A percentile compares a stretch with the other conserved stretches of the same genome.
Conservation (phyloP, 2,888 invertebrate species). For the Sussaba pulchella region DNA sequence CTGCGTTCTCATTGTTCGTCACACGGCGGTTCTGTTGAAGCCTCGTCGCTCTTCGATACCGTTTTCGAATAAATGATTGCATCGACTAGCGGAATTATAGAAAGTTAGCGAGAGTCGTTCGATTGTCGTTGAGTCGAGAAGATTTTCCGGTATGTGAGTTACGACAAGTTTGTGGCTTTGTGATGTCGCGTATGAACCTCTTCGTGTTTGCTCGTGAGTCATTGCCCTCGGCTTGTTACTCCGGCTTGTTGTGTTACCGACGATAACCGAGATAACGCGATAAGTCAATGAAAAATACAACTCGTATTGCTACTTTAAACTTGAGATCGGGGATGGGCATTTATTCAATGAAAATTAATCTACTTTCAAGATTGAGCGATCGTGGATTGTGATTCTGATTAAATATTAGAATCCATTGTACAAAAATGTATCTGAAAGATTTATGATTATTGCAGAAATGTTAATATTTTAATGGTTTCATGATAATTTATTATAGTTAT, state of each 20-base stretch:
- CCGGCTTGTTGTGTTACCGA: constrained; percentile 1
- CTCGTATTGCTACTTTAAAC: neutral
- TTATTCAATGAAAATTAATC: no score
- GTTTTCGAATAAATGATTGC: constrained; percentile 45
- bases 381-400: no score
- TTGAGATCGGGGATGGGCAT: neutral
- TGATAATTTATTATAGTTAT: no score
- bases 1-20: constrained; percentile 64
- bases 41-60: constrained; percentile 38
- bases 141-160: constrained; percentile 20
- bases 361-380: no score
- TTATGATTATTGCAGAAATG: no score
- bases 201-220: constrained; percentile 41
- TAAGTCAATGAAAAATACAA: neutral
- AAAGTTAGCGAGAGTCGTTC: constrained; percentile 33
- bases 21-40: constrained; percentile 29
- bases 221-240: constrained; percentile 33
- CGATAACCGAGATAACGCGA: constrained; percentile 32
- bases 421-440: no score
- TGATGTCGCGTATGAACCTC: no score
- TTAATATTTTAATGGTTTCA: no score
- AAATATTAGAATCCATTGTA: no score
- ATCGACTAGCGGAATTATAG: constrained; percentile 35
- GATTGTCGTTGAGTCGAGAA: constrained; percentile 38
- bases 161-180: constrained; percentile 17